These are phyloP conservation scores for Caerostris darwini DNA, from an alignment of 1,140 invertebrate genomes.

Conservation along the genomic window DNA sequence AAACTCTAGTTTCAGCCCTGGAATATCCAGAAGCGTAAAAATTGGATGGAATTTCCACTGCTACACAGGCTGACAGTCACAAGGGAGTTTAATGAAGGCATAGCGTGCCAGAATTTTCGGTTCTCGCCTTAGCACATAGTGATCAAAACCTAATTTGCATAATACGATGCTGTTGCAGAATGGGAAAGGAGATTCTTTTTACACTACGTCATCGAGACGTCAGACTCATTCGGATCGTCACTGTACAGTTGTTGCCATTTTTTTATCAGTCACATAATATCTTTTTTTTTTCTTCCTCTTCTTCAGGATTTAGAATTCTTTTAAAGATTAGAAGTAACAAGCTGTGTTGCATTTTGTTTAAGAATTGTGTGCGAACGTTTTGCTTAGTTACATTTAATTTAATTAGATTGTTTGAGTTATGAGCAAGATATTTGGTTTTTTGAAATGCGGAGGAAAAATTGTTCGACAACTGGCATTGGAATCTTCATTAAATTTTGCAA, in stretches of 20 bases:
- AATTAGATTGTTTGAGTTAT: no score
- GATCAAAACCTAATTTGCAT: slow-evolving; percentile 70
- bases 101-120: slow-evolving; percentile 39
- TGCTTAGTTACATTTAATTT: no score
- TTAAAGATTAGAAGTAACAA: background rate
- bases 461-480: no score
- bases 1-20: background rate
- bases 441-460: no score
- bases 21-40: slow-evolving; percentile 3
- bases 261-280: background rate
- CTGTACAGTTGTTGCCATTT: background rate
- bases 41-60: background rate
- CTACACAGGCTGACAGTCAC: background rate
- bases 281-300: background rate
- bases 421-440: no score
- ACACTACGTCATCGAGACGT: slow-evolving; percentile 26
- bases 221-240: slow-evolving; percentile 35
- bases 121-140: slow-evolving; percentile 28
- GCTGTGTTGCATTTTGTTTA: background rate
- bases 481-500: no score
- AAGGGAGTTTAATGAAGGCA: slow-evolving; percentile 60
- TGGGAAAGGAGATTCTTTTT: background rate
- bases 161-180: slow-evolving; percentile 12
- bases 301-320: background rate
- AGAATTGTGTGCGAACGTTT: background rate